Conservation (phyloP, 2,888 invertebrate genomes). For the Drepana falcataria region DNA sequence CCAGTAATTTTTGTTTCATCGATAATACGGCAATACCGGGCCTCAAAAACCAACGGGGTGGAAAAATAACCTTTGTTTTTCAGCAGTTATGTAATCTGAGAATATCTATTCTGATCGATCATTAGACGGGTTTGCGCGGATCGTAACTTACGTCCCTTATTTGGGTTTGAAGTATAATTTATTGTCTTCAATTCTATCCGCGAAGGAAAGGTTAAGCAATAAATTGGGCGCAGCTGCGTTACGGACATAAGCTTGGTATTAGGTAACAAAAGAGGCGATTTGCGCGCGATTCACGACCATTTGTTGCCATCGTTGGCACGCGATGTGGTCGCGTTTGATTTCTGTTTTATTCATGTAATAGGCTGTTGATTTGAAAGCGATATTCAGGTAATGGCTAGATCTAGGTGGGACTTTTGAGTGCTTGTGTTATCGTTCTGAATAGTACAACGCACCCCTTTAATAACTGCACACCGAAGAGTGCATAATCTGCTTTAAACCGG, state of each 20-base stretch:
- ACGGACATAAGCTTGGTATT: conserved; percentile 68
- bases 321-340: conserved; percentile 7
- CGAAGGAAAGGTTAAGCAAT: conserved; percentile 73
- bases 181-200: conserved; percentile 75
- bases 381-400: neutral
- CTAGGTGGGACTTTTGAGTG: too few relatives aligned
- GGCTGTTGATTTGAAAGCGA: neutral
- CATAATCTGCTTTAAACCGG: too few relatives aligned
- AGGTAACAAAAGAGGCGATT: conserved; percentile 68
- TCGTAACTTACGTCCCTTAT: conserved; percentile 71
- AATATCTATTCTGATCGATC: conserved; percentile 55
- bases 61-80: conserved; percentile 25
- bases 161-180: conserved; percentile 77
- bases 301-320: conserved; percentile 29
- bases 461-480: too few relatives aligned
- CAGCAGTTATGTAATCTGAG: conserved; percentile 49
- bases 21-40: too few relatives aligned
- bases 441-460: too few relatives aligned
- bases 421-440: too few relatives aligned
- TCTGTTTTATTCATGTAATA: neutral
- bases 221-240: conserved; percentile 70
- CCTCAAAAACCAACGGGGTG: too few relatives aligned
- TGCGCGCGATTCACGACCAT: conserved; percentile 48
- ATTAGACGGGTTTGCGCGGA: conserved; percentile 59
- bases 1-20: too few relatives aligned